phyloP scores from a whole-genome alignment of 1,140 invertebrate species.

The Drosophila auraria region DNA sequence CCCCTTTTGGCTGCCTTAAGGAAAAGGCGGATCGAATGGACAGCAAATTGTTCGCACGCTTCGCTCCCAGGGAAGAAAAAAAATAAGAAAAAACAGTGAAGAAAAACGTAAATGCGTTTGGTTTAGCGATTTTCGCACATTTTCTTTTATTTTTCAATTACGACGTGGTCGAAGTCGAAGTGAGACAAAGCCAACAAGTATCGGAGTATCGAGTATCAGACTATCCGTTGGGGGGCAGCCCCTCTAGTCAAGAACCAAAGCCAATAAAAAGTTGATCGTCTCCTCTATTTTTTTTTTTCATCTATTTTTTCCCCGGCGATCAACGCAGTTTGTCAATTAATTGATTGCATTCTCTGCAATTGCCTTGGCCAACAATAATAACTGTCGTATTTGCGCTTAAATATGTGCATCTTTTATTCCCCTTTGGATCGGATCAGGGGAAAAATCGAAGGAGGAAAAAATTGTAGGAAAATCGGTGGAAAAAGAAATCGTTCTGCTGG shows the following conservation, averaged over 20 bases:
- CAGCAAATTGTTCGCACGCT: constrained; percentile 79
- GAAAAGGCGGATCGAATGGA: constrained; percentile 66
- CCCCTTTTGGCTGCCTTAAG: constrained; percentile 16
- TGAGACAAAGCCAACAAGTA: constrained; percentile 26
- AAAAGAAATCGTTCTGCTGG: constrained; percentile 12
- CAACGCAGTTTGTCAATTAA: constrained; percentile 77
- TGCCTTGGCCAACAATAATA: constrained; percentile 67
- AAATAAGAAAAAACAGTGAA: background rate
- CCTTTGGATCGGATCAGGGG: background rate
- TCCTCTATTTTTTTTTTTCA: constrained; percentile 6
- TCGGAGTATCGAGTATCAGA: constrained; percentile 3
- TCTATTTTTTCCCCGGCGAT: constrained; percentile 34
- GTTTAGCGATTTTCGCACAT: constrained; percentile 65
- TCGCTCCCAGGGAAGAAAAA: constrained; percentile 44
- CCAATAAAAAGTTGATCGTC: constrained; percentile 66
- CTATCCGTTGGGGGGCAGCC: background rate
- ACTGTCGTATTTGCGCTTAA: constrained; percentile 81
- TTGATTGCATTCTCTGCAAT: constrained; percentile 72
- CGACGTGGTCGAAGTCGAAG: constrained; percentile 42
- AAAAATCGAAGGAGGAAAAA: constrained; percentile 13
- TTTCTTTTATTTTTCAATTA: constrained; percentile 83
- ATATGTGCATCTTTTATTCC: constrained; percentile 65
- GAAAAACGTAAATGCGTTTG: constrained; percentile 60
- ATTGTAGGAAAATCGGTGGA: constrained; percentile 6
- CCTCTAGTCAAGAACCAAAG: constrained; percentile 16